These are phyloP conservation scores for Drosophila kikkawai DNA, from an alignment of 1,140 invertebrate species.

Conservation along the genomic window DNA sequence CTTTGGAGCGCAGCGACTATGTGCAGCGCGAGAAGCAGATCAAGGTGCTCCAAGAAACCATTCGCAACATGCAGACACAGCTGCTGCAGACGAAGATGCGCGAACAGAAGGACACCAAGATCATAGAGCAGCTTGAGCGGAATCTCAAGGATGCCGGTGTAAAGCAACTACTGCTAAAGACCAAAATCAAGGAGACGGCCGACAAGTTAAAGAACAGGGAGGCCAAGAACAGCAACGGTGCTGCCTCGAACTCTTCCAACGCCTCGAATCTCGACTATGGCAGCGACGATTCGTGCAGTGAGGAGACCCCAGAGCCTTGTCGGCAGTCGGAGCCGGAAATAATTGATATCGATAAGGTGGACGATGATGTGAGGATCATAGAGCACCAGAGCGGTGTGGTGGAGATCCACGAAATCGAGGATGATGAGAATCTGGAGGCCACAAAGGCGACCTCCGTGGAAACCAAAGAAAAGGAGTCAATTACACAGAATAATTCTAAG, in stretches of 20 bases:
- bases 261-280: conserved; percentile 61
- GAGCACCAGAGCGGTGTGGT: conserved; percentile 85
- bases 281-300: conserved; percentile 51
- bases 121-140: conserved; percentile 87
- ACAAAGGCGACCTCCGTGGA: conserved; percentile 1
- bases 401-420: conserved; percentile 85
- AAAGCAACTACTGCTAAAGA: conserved; percentile 72
- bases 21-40: conserved; percentile 85
- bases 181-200: conserved; percentile 71
- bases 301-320: conserved; percentile 9
- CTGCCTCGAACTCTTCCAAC: conserved; percentile 43
- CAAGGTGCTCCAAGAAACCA: conserved; percentile 88
- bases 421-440: conserved; percentile 67
- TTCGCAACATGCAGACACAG: conserved; percentile 93
- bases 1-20: conserved; percentile 88
- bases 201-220: conserved; percentile 68
- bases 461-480: conserved; percentile 30
- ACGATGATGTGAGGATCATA: conserved; percentile 79
- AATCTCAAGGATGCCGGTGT: conserved; percentile 86
- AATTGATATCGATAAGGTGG: conserved; percentile 77
- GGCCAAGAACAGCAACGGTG: conserved; percentile 28
- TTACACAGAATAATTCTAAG: conserved; percentile 29
- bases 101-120: conserved; percentile 88
- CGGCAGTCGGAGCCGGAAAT: conserved; percentile 54
- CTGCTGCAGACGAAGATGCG: conserved; percentile 88